Percentiles rank a stretch among this genome's conserved stretches.
Conservation (phyloP, 2,113 vertebrate species). For the Xiphophorus couchianus region DNA sequence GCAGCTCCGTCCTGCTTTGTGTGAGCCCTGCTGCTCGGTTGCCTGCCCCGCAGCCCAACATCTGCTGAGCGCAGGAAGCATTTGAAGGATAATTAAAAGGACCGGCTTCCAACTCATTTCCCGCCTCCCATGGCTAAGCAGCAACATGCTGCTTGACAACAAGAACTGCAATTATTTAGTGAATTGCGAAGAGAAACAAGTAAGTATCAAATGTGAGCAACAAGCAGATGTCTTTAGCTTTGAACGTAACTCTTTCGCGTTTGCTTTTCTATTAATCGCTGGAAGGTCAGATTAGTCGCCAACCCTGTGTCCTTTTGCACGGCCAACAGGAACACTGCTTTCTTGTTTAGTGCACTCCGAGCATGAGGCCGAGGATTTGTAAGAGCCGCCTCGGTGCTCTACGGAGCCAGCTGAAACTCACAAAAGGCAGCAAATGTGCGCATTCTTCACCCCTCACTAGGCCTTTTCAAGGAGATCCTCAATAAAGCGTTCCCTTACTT, state of each 20-base stretch:
- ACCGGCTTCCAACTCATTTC: conserved; percentile 79
- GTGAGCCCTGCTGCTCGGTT: conserved; percentile 66
- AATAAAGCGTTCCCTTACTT: conserved; percentile 32
- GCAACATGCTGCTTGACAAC: conserved; percentile 67
- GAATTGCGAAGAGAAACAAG: conserved; percentile 52
- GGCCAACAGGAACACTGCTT: conserved; percentile 12
- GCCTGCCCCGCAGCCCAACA: conserved; percentile 78
- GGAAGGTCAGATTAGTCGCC: conserved; percentile 45
- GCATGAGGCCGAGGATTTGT: conserved; percentile 48
- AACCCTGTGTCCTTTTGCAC: conserved; percentile 34
- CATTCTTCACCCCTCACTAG: conserved; percentile 50
- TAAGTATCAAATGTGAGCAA: conserved; percentile 60
- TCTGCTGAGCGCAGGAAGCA: conserved; percentile 79
- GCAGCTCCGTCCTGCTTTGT: conserved; percentile 51
- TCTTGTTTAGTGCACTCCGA: conserved; percentile 37
- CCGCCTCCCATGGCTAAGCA: conserved; percentile 76
- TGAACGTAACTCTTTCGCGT: conserved; percentile 16
- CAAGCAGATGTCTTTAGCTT: conserved; percentile 44
- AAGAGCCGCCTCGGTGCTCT: conserved; percentile 31
- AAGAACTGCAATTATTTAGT: conserved; percentile 73
- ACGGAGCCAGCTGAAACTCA: conserved; percentile 44
- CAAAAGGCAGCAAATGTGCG: conserved; percentile 47
- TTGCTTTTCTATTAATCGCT: conserved; percentile 8
- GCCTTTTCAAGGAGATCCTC: conserved; percentile 59
- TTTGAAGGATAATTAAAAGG: conserved; percentile 82